Evolutionary conservation across 2,888 invertebrate species (phyloP).

Genomic region (Chymomyza fuscimana): DNA sequence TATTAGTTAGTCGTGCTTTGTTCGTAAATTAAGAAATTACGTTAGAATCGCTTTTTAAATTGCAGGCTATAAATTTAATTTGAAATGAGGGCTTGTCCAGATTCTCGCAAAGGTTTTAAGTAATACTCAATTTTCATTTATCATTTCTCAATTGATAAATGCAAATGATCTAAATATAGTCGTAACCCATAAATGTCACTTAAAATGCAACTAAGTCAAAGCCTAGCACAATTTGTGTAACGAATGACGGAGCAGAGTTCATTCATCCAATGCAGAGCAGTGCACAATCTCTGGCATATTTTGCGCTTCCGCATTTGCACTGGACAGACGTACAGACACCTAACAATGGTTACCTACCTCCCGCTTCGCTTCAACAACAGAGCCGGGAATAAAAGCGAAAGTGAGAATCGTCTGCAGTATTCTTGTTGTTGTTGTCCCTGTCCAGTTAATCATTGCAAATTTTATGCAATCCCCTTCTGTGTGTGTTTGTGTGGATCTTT

Average conservation of each 20-base stretch:
- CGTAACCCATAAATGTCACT: slow-evolving; percentile 61
- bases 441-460: slow-evolving; percentile 68
- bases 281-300: slow-evolving; percentile 16
- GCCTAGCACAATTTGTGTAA: slow-evolving; percentile 8
- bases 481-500: slow-evolving; percentile 48
- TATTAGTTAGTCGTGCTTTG: slow-evolving; percentile 13
- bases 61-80: slow-evolving; percentile 28
- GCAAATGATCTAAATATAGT: slow-evolving; percentile 44
- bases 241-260: slow-evolving; percentile 37
- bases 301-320: slow-evolving; percentile 61
- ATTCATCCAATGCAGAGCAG: slow-evolving; percentile 58
- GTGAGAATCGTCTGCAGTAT: slow-evolving; percentile 49
- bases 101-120: background rate
- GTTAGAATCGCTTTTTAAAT: slow-evolving; percentile 15
- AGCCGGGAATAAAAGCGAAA: slow-evolving; percentile 43
- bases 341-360: background rate
- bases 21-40: slow-evolving; percentile 1
- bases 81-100: slow-evolving; percentile 25
- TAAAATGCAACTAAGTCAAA: slow-evolving; percentile 40
- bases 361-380: slow-evolving; percentile 5
- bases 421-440: background rate
- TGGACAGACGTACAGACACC: slow-evolving; percentile 36
- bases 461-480: slow-evolving; percentile 65
- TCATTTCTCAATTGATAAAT: background rate
- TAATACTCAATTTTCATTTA: background rate